These are phyloP conservation scores for Onychomys leucogaster DNA, from an alignment of 2,797 vertebrate genomes.

Conservation along the genomic window DNA sequence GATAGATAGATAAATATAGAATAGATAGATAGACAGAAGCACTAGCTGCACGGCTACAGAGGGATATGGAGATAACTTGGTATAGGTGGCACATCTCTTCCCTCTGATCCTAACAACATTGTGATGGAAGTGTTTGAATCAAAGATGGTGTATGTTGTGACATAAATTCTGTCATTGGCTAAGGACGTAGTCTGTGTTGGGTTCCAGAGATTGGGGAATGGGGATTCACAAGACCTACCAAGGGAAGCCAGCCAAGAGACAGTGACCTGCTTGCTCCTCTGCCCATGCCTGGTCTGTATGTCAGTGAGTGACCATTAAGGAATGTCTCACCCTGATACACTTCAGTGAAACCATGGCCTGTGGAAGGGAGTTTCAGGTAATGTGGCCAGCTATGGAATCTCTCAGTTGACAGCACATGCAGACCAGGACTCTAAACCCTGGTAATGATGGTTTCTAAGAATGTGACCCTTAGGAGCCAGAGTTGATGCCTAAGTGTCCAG, in stretches of 20 bases:
- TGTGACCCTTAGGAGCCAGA: no score
- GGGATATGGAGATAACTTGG: not conserved
- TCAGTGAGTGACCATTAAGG: not conserved
- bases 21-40: no score
- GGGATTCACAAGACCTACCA: not conserved
- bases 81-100: not conserved
- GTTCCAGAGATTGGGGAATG: not conserved
- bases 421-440: no score
- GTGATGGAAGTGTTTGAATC: not conserved
- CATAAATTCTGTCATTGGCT: no score
- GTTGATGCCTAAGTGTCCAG: no score
- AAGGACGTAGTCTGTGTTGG: not conserved
- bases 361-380: no score
- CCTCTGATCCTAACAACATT: not conserved
- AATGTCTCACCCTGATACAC: no score
- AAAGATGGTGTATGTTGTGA: no score
- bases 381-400: no score
- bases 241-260: not conserved
- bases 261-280: not conserved
- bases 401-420: no score
- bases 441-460: no score
- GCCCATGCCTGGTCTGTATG: not conserved
- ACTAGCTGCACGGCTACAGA: not conserved
- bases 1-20: fast-evolving
- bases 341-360: no score